Evolutionary conservation across 1,140 invertebrate genomes (phyloP).

Genomic region (Anthonomus grandis): DNA sequence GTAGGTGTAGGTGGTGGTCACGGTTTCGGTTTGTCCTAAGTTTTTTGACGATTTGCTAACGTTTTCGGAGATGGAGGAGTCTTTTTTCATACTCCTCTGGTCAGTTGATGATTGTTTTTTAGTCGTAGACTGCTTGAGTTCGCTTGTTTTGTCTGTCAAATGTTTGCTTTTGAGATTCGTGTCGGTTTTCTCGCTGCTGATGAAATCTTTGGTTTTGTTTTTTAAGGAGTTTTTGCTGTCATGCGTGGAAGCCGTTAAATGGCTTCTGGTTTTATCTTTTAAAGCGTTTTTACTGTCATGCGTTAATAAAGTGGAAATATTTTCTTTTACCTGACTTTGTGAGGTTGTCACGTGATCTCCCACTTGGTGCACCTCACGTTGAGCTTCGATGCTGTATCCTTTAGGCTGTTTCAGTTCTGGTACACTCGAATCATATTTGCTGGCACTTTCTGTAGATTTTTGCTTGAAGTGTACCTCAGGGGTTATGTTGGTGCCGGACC

Average conservation of each 20-base stretch:
- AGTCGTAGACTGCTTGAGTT: background rate
- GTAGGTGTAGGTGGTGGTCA: conserved; percentile 41
- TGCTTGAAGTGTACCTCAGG: conserved; percentile 55
- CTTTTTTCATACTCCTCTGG: conserved; percentile 1
- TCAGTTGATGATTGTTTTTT: background rate
- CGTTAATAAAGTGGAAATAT: background rate
- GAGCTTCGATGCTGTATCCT: conserved; percentile 32
- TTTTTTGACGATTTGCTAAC: conserved; percentile 16
- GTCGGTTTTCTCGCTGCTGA: conserved; percentile 24
- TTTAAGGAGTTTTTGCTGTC: conserved; percentile 18
- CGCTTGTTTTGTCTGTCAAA: background rate
- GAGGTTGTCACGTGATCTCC: conserved; percentile 34
- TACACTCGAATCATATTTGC: conserved; percentile 55
- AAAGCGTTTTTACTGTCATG: conserved; percentile 21
- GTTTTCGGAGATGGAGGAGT: conserved; percentile 3
- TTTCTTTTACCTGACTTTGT: conserved; percentile 16
- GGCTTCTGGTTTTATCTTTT: conserved; percentile 8
- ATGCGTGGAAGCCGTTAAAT: too few species aligned
- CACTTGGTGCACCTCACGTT: conserved; percentile 40
- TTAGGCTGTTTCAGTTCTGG: conserved; percentile 46
- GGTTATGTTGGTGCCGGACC: conserved; percentile 52
- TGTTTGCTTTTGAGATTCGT: background rate
- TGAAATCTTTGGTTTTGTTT: conserved; percentile 22
- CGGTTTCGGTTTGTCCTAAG: conserved; percentile 26
- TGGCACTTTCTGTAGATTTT: conserved; percentile 53